phyloP scores from a whole-genome alignment of 64 coral and sea anemone genomes.

The Stichodactyla helianthus region DNA sequence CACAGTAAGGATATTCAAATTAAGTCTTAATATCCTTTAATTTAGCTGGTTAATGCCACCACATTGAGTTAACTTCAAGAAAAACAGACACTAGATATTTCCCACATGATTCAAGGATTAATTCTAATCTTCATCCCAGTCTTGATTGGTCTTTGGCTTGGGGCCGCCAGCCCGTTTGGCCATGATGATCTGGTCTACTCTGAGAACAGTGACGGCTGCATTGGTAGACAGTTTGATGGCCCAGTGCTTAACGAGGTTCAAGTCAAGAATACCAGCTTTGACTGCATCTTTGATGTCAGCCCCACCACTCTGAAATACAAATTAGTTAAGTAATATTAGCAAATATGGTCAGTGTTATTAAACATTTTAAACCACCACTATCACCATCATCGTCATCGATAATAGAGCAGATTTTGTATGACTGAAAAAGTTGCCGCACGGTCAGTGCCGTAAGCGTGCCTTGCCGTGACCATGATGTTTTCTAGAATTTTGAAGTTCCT shows the following conservation, averaged over 20 bases:
- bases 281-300: slow-evolving; percentile 73
- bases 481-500: no score
- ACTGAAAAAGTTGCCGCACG: no score
- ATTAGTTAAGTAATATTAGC: not conserved
- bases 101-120: not conserved
- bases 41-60: not conserved
- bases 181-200: slow-evolving; percentile 99
- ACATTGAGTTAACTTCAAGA: not conserved
- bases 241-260: slow-evolving; percentile 72
- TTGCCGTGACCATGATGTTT: no score
- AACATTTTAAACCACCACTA: not conserved
- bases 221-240: slow-evolving; percentile 82
- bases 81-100: not conserved
- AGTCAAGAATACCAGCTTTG: slow-evolving; percentile 69
- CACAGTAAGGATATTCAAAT: not conserved
- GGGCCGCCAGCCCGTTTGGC: slow-evolving; percentile 93
- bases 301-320: slow-evolving; percentile 44
- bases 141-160: slow-evolving; percentile 67
- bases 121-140: slow-evolving; percentile 87
- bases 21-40: not conserved
- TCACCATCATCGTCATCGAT: slow-evolving; percentile 54
- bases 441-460: no score
- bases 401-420: no score
- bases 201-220: slow-evolving; percentile 82
- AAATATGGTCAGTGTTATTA: no score